Conservation (phyloP, 1,140 invertebrate genomes). For the Tribolium madens region DNA sequence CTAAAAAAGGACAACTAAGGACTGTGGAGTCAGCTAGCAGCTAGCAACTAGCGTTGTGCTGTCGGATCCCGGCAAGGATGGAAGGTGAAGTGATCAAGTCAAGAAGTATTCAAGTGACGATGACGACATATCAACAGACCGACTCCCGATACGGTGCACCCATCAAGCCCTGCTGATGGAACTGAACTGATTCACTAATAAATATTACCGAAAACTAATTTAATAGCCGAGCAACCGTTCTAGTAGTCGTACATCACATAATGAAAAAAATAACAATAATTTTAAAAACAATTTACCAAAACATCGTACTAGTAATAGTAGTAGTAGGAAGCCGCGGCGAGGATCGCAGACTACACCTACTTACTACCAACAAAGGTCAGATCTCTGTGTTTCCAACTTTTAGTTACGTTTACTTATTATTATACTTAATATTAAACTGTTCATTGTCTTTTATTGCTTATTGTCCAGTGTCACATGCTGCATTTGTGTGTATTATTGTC, state of each 20-base stretch:
- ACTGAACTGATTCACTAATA: slow-evolving; percentile 59
- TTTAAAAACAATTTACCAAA: slow-evolving; percentile 18
- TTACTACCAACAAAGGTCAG: slow-evolving; percentile 7
- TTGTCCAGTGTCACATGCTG: slow-evolving; percentile 66
- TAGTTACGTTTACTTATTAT: slow-evolving; percentile 56
- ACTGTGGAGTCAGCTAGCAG: slow-evolving; percentile 6
- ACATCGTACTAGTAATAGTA: background rate
- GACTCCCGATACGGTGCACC: slow-evolving; percentile 49
- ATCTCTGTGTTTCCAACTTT: slow-evolving; percentile 59
- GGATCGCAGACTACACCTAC: slow-evolving; percentile 6
- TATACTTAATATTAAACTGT: slow-evolving; percentile 58
- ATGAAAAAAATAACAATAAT: slow-evolving; percentile 17
- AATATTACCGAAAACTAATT: slow-evolving; percentile 51
- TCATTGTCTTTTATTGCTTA: slow-evolving; percentile 65
- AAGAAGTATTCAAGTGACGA: slow-evolving; percentile 9
- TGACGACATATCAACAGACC: slow-evolving; percentile 63
- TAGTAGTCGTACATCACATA: slow-evolving; percentile 35
- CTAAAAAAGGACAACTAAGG: background rate
- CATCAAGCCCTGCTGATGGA: slow-evolving; percentile 48
- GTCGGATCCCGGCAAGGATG: slow-evolving; percentile 30
- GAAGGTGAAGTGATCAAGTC: slow-evolving; percentile 37
- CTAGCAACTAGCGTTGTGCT: background rate
- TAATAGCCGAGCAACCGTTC: slow-evolving; percentile 38
- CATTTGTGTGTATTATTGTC: slow-evolving; percentile 66
- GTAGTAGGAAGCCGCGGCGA: slow-evolving; percentile 1